phyloP scores from a whole-genome alignment of 2,113 vertebrate genomes.

The Corythoichthys intestinalis region DNA sequence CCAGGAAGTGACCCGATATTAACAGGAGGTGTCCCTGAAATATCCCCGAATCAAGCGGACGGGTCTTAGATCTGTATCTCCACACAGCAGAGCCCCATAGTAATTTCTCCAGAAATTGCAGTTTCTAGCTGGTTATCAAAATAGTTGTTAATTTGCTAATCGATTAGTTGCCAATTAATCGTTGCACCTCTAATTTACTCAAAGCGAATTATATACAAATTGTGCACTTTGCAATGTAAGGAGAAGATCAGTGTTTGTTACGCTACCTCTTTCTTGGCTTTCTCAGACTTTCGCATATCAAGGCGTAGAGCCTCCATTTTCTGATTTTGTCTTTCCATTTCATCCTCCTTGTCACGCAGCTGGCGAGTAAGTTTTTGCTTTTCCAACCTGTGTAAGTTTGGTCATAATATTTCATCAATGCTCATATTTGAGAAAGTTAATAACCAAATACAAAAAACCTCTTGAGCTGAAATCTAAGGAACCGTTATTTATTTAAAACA shows the following conservation, averaged over 20 bases:
- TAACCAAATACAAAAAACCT: neutral
- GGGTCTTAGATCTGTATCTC: no score
- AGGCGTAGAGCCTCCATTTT: slow-evolving; percentile 89
- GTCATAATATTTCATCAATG: neutral
- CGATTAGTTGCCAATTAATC: no score
- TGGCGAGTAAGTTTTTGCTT: slow-evolving; percentile 94
- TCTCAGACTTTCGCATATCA: slow-evolving; percentile 93
- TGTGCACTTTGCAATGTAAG: slow-evolving; percentile 22
- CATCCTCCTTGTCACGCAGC: slow-evolving; percentile 96
- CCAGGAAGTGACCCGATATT: no score
- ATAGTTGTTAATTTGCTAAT: no score
- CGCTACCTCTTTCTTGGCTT: slow-evolving; percentile 94
- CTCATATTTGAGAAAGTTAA: no score
- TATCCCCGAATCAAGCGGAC: no score
- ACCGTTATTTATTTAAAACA: neutral
- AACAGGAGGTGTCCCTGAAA: no score
- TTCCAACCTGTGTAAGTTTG: slow-evolving; percentile 53
- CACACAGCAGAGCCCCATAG: no score
- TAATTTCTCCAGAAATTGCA: no score
- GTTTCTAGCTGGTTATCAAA: no score
- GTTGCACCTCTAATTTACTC: neutral
- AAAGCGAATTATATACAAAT: neutral
- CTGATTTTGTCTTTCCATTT: slow-evolving; percentile 88
- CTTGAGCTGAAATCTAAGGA: neutral
- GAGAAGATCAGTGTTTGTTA: slow-evolving; percentile 27